Evolutionary conservation across 2,797 vertebrate species (phyloP).

Genomic region (Sylvia borin): DNA sequence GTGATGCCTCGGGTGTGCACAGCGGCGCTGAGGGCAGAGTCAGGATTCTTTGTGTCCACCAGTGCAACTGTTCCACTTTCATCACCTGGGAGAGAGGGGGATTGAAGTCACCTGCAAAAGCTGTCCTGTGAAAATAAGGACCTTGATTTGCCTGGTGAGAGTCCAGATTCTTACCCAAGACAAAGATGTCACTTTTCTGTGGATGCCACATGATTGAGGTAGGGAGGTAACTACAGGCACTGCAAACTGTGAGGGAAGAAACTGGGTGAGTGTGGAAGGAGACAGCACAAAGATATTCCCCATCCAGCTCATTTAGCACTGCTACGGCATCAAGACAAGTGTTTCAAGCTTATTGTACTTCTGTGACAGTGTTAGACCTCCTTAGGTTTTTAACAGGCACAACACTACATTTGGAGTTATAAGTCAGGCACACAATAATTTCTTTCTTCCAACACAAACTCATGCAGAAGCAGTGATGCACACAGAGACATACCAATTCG

Average conservation of each 20-base stretch:
- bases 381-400: background rate
- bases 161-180: constrained; percentile 82
- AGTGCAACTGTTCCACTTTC: constrained; percentile 87
- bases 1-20: constrained; percentile 85
- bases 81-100: constrained; percentile 80
- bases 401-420: background rate
- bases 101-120: background rate
- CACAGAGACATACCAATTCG: constrained; percentile 82
- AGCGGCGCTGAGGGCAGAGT: constrained; percentile 66
- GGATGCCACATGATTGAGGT: constrained; percentile 91
- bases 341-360: background rate
- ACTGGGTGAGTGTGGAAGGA: background rate
- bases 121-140: fast-evolving
- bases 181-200: constrained; percentile 85
- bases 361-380: background rate
- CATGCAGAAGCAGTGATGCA: background rate
- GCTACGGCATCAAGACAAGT: background rate
- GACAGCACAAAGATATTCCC: background rate
- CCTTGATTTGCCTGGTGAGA: background rate
- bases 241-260: constrained; percentile 72
- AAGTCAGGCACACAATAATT: background rate
- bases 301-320: background rate
- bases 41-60: constrained; percentile 83
- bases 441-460: background rate
- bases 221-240: constrained; percentile 79